These are phyloP conservation scores for Mesembrinibis cayennensis DNA, from an alignment of 2,113 vertebrate genomes.

Conservation along the genomic window DNA sequence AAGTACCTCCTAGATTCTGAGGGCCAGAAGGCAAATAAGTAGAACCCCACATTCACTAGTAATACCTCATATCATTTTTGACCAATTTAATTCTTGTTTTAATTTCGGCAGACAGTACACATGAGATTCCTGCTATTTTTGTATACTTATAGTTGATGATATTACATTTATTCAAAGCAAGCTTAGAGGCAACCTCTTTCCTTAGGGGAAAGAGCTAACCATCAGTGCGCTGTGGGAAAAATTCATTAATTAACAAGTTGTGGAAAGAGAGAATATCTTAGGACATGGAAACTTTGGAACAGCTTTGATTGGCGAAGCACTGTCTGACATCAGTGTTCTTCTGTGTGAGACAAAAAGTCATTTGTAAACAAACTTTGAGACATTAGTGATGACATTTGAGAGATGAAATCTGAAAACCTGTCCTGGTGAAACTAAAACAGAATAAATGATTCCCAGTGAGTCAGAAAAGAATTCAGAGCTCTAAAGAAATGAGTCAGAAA, in stretches of 20 bases:
- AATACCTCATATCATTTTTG: background rate
- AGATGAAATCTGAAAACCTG: slow-evolving; percentile 59
- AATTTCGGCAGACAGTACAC: background rate
- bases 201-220: background rate
- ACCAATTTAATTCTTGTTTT: background rate
- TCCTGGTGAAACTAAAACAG: slow-evolving; percentile 59
- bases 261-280: background rate
- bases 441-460: slow-evolving; percentile 69
- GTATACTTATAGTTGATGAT: background rate
- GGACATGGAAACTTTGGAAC: background rate
- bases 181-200: background rate
- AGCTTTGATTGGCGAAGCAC: background rate
- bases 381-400: slow-evolving; percentile 59
- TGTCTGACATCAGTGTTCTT: background rate
- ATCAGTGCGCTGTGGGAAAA: background rate
- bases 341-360: slow-evolving; percentile 35
- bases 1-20: background rate
- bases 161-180: background rate
- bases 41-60: background rate
- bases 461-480: slow-evolving; percentile 63
- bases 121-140: background rate
- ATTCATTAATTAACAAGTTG: background rate
- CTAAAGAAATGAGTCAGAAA: slow-evolving; percentile 77
- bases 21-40: background rate
- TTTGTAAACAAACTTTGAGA: slow-evolving; percentile 55